phyloP scores from a whole-genome alignment of 2,113 vertebrate species.

The Tapirus terrestris region DNA sequence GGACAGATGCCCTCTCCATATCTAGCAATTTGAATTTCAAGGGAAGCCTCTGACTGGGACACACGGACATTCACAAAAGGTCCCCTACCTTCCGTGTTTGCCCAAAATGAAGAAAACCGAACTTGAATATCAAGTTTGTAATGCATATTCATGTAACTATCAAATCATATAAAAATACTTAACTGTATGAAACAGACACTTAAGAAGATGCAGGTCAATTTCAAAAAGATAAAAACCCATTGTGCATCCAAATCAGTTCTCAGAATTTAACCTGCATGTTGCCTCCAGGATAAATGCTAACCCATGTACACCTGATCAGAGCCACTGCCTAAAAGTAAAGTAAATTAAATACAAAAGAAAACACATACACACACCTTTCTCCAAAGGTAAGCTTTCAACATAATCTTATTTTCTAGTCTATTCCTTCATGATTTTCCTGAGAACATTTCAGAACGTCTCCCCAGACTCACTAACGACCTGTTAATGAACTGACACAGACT shows the following conservation, averaged over 20 bases:
- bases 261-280: not conserved
- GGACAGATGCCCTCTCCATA: not conserved
- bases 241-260: not conserved
- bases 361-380: not conserved
- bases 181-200: not conserved
- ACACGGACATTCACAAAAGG: not conserved
- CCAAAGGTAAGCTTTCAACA: not conserved
- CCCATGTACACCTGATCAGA: not conserved
- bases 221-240: not conserved
- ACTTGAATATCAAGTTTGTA: not conserved
- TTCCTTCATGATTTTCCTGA: slow-evolving; percentile 14
- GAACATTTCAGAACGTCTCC: slow-evolving; percentile 41
- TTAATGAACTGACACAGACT: slow-evolving; percentile 68
- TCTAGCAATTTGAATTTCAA: not conserved
- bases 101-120: not conserved
- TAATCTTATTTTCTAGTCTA: slow-evolving; percentile 17
- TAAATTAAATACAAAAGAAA: not conserved
- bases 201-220: not conserved
- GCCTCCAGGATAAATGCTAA: not conserved
- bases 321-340: not conserved
- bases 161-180: not conserved
- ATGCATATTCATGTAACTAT: not conserved
- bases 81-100: not conserved
- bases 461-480: slow-evolving; percentile 58
- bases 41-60: not conserved